Conservation (phyloP, 2,113 vertebrate species). For the Asarcornis scutulata region DNA sequence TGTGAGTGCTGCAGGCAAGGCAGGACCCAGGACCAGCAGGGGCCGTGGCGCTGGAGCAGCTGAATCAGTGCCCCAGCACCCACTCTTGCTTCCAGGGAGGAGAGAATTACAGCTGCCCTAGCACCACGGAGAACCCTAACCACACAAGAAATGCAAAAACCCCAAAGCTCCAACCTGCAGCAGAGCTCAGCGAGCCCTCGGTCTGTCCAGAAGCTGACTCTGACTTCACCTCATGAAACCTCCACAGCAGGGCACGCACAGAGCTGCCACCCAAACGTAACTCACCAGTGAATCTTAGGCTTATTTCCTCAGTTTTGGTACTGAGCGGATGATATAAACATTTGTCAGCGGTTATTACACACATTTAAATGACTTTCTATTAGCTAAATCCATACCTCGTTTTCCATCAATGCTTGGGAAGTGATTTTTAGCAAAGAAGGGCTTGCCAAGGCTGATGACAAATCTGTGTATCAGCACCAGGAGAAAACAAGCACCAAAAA, state of each 20-base stretch:
- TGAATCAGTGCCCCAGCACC: background rate
- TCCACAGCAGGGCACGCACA: background rate
- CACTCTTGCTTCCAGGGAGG: background rate
- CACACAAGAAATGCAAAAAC: background rate
- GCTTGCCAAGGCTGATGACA: background rate
- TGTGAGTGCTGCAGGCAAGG: background rate
- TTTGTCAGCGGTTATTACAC: background rate
- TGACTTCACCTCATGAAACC: background rate
- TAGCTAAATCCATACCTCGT: background rate
- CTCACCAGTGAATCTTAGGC: background rate
- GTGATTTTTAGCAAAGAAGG: background rate
- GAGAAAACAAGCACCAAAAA: background rate
- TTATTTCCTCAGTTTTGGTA: background rate
- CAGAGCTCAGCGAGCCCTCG: background rate
- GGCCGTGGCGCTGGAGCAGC: background rate
- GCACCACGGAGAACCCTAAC: background rate
- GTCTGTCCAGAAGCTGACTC: background rate
- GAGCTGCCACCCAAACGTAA: background rate
- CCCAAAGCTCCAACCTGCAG: background rate
- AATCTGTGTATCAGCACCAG: background rate
- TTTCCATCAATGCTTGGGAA: background rate
- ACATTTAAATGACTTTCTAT: background rate
- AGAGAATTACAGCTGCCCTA: background rate
- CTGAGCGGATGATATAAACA: background rate
- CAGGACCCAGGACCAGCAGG: background rate